These are phyloP conservation scores for Nipponacmea schrenckii DNA, from an alignment of 2,888 invertebrate genomes.

Conservation along the genomic window DNA sequence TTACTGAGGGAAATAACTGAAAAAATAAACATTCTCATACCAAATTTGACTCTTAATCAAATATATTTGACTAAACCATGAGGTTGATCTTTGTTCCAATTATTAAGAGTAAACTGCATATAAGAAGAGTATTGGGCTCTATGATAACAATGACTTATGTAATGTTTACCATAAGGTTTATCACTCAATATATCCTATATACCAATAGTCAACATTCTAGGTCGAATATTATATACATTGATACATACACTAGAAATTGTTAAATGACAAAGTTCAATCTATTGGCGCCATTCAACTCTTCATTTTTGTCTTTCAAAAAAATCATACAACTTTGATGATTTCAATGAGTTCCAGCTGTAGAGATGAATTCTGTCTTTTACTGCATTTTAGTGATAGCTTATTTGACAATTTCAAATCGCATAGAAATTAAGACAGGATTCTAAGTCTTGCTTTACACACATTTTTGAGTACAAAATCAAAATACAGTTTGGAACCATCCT, in stretches of 20 bases:
- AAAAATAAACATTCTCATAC: too few species aligned
- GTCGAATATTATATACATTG: slow-evolving; percentile 8
- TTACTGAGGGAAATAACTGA: too few species aligned
- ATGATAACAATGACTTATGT: too few species aligned
- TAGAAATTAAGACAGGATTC: too few species aligned
- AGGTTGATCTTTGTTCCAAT: not conserved
- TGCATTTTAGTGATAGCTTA: too few species aligned
- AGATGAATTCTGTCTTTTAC: too few species aligned
- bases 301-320: slow-evolving; percentile 17
- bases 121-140: not conserved
- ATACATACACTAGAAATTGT: slow-evolving; percentile 20
- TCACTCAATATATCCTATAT: not conserved
- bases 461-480: too few species aligned
- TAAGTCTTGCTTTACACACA: too few species aligned
- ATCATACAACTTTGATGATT: not conserved
- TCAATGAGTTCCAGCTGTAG: not conserved
- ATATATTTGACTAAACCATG: too few species aligned
- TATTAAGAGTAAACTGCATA: not conserved
- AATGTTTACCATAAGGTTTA: not conserved
- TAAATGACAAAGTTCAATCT: slow-evolving; percentile 21
- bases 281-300: slow-evolving; percentile 20
- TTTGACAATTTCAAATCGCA: too few species aligned
- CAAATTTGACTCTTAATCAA: too few species aligned
- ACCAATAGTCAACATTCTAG: not conserved
- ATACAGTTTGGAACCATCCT: too few species aligned